Conservation (phyloP, 2,888 invertebrate species). For the Polymixis lichenea region DNA sequence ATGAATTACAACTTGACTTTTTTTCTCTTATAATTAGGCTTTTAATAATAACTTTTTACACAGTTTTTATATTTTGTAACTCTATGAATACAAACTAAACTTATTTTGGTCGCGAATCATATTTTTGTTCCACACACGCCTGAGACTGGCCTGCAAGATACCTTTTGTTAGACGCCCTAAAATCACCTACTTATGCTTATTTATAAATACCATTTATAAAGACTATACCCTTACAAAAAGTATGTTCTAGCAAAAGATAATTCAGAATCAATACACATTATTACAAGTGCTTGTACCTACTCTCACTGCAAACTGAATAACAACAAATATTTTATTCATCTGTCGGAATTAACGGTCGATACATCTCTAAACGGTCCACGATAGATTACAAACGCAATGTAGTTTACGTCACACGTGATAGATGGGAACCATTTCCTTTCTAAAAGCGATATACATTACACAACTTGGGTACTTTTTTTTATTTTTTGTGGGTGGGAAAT, state of each 20-base stretch:
- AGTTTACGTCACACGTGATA: slow-evolving; percentile 50
- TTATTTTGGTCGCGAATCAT: too few species aligned
- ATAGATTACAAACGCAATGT: slow-evolving; percentile 53
- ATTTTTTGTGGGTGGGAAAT: too few species aligned
- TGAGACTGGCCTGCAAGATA: too few species aligned
- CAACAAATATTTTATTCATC: slow-evolving; percentile 50
- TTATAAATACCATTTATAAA: neutral
- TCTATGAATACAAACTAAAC: too few species aligned
- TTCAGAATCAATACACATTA: slow-evolving; percentile 6
- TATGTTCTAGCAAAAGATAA: neutral
- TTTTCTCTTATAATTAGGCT: too few species aligned
- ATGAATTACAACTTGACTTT: too few species aligned
- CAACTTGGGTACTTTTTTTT: slow-evolving; percentile 8
- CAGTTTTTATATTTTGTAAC: too few species aligned
- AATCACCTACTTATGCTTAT: too few species aligned
- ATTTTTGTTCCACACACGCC: too few species aligned
- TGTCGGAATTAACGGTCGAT: slow-evolving; percentile 47
- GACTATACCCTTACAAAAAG: neutral
- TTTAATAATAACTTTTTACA: too few species aligned
- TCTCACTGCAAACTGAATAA: slow-evolving; percentile 1
- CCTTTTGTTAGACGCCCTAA: too few species aligned
- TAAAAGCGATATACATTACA: neutral
- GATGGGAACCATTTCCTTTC: slow-evolving; percentile 40
- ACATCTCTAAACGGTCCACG: slow-evolving; percentile 56
- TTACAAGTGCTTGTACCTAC: slow-evolving; percentile 27